A percentile compares a stretch with the other conserved stretches of the same genome.
Conservation (phyloP, 2,113 vertebrate genomes). For the Psophia crepitans region DNA sequence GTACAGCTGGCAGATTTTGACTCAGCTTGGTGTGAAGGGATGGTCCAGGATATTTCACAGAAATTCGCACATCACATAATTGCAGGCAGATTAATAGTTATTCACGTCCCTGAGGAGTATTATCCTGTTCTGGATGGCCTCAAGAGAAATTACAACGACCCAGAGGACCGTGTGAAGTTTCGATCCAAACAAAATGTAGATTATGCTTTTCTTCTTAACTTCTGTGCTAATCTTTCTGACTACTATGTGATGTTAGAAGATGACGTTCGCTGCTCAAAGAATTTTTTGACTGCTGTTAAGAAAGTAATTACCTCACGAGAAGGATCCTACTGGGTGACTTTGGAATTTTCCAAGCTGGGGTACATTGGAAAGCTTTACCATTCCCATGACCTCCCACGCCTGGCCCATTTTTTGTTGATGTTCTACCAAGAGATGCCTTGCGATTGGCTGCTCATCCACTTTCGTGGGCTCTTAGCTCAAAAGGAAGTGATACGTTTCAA, state of each 20-base stretch:
- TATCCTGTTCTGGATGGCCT: constrained; percentile 92
- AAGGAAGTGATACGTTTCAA: constrained; percentile 96
- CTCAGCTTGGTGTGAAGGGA: constrained; percentile 87
- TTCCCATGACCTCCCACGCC: constrained; percentile 84
- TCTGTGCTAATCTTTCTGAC: constrained; percentile 96
- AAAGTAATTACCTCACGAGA: constrained; percentile 94
- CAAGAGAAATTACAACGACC: constrained; percentile 98
- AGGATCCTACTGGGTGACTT: constrained; percentile 95
- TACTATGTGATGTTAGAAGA: constrained; percentile 99
- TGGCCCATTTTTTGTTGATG: constrained; percentile 97
- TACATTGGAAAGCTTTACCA: constrained; percentile 98
- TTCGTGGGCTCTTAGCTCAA: constrained; percentile 90
- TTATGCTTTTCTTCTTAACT: constrained; percentile 88
- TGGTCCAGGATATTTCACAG: constrained; percentile 92
- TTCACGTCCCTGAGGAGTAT: constrained; percentile 92
- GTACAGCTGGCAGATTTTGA: constrained; percentile 96
- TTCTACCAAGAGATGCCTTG: constrained; percentile 99
- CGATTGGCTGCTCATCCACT: constrained; percentile 96
- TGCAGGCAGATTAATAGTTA: constrained; percentile 91
- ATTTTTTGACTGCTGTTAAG: constrained; percentile 95
- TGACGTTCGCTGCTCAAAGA: constrained; percentile 92
- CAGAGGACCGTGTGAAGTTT: constrained; percentile 93
- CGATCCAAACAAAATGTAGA: constrained; percentile 98
- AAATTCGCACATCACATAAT: constrained; percentile 98
- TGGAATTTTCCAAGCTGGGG: constrained; percentile 98